phyloP scores from a whole-genome alignment of 2,113 vertebrate species.

The Deroptyus accipitrinus region DNA sequence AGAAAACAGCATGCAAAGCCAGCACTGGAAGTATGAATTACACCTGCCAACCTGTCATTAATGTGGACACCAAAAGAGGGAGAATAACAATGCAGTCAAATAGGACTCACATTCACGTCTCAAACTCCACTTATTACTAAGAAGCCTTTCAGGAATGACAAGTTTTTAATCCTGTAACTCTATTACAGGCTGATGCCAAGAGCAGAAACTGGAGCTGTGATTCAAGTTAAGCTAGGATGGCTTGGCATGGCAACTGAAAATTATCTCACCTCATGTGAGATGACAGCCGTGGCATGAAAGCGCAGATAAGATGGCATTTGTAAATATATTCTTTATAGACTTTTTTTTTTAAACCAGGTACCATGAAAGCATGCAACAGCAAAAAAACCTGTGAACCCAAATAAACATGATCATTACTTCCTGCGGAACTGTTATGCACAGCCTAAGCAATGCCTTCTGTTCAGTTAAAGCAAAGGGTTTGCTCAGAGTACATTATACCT shows the following conservation, averaged over 20 bases:
- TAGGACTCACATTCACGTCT: not conserved
- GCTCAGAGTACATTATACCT: not conserved
- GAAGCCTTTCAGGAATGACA: slow-evolving; percentile 10
- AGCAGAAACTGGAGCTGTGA: slow-evolving; percentile 41
- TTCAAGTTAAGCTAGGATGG: not conserved
- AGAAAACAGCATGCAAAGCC: not conserved
- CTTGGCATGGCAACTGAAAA: slow-evolving; percentile 43
- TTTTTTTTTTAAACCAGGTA: slow-evolving; percentile 34
- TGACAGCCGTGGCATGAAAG: slow-evolving; percentile 65
- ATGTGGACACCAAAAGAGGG: not conserved
- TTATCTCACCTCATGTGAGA: slow-evolving; percentile 56
- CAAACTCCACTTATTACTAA: slow-evolving; percentile 13
- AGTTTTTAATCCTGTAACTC: slow-evolving; percentile 47
- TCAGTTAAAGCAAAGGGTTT: not conserved
- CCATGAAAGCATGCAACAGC: slow-evolving; percentile 37
- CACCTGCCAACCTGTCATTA: not conserved
- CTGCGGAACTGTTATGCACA: not conserved
- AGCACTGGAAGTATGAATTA: not conserved
- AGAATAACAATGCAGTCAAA: slow-evolving; percentile 6
- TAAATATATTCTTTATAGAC: slow-evolving; percentile 48
- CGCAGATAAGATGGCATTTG: slow-evolving; percentile 52
- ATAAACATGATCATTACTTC: slow-evolving; percentile 47
- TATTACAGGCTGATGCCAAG: slow-evolving; percentile 8
- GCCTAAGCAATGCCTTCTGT: slow-evolving; percentile 5
- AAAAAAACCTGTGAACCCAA: slow-evolving; percentile 52